These are phyloP conservation scores for Sebastolobus altivelis DNA, from an alignment of 2,797 vertebrate species.

Conservation along the genomic window DNA sequence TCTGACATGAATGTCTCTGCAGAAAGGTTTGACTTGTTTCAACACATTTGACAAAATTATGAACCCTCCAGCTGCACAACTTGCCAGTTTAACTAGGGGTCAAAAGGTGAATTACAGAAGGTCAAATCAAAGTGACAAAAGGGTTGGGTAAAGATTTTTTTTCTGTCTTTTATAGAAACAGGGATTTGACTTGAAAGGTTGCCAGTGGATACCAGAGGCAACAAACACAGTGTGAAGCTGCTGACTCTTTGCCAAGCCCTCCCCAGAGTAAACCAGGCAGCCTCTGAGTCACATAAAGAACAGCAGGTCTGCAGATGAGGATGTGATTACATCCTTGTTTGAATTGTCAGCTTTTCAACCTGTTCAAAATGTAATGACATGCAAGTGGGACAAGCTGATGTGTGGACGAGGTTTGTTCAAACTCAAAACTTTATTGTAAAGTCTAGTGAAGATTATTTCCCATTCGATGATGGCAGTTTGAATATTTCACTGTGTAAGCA, in stretches of 20 bases:
- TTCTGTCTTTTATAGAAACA: constrained; percentile 43
- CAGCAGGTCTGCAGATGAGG: not conserved
- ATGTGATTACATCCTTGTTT: constrained; percentile 37
- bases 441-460: not conserved
- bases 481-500: not conserved
- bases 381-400: not conserved
- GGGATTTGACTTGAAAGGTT: constrained; percentile 78
- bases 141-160: constrained; percentile 9
- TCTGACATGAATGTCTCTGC: not conserved
- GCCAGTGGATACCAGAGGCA: constrained; percentile 71
- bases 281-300: constrained; percentile 33
- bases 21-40: not conserved
- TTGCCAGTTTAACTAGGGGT: constrained; percentile 29
- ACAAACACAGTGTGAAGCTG: constrained; percentile 69
- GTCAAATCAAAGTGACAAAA: constrained; percentile 44
- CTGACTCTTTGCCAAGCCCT: constrained; percentile 58
- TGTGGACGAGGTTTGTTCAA: not conserved
- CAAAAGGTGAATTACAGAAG: constrained; percentile 24
- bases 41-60: not conserved
- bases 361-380: not conserved
- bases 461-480: not conserved
- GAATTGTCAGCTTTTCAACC: constrained; percentile 1
- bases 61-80: not conserved
- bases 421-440: not conserved
- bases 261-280: constrained; percentile 48